Conservation (phyloP, 2,888 invertebrate species). For the Hetaerina titia region DNA sequence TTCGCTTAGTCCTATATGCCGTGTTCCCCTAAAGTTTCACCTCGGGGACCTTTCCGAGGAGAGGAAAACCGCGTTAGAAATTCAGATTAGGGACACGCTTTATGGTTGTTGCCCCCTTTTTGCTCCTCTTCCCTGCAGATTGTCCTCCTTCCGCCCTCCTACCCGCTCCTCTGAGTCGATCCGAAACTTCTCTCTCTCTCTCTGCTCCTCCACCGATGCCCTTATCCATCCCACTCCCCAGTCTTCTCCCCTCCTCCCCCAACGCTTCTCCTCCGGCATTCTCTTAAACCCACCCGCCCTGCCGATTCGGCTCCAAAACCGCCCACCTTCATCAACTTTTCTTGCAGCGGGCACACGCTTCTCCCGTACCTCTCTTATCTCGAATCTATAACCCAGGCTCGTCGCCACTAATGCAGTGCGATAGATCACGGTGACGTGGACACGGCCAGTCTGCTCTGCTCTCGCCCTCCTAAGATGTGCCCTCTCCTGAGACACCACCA, state of each 20-base stretch:
- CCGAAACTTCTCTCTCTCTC: not conserved
- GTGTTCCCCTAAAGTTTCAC: not conserved
- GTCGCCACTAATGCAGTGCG: not conserved
- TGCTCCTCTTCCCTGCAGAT: not conserved
- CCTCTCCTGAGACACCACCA: not conserved
- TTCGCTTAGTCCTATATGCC: not conserved
- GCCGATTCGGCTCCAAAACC: not conserved
- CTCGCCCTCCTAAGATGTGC: not conserved
- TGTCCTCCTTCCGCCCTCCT: not conserved
- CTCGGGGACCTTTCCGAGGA: not conserved
- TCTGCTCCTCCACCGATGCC: no score
- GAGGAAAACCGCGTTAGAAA: slow-evolving; percentile 18
- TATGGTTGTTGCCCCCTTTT: not conserved
- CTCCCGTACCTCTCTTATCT: not conserved
- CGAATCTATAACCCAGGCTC: not conserved
- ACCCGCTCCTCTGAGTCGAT: not conserved
- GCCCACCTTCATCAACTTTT: not conserved
- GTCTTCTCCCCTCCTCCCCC: not conserved
- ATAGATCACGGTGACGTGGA: not conserved
- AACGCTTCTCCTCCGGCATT: not conserved
- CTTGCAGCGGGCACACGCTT: not conserved
- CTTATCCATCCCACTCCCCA: not conserved
- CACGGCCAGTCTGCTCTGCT: not conserved
- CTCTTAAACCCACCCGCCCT: not conserved
- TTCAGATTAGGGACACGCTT: not conserved